Percentiles rank a stretch among this genome's conserved stretches.
phyloP scores from a whole-genome alignment of 2,888 invertebrate species.

The Bombylius discolor region DNA sequence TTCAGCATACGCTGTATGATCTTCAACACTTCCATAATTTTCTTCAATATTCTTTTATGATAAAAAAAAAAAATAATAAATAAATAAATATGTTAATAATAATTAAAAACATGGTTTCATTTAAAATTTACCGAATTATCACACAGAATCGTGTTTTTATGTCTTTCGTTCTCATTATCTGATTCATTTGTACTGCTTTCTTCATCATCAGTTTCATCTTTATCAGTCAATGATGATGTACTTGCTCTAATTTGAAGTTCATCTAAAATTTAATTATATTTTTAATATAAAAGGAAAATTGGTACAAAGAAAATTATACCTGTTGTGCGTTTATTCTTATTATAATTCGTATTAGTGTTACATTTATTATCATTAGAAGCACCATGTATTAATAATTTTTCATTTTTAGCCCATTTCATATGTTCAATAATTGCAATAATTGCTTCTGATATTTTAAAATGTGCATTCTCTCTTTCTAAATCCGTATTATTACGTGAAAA shows the following conservation, averaged over 20 bases:
- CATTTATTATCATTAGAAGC: neutral
- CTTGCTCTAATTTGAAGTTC: neutral
- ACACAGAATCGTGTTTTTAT: neutral
- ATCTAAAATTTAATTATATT: neutral
- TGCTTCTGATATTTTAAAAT: slow-evolving; percentile 72
- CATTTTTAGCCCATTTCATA: slow-evolving; percentile 40
- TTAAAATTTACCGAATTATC: neutral
- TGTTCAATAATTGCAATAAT: slow-evolving; percentile 71
- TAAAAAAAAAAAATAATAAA: no score
- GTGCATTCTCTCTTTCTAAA: slow-evolving; percentile 72
- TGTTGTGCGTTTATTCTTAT: neutral
- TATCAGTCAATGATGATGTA: neutral
- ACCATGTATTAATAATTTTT: neutral
- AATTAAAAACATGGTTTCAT: neutral
- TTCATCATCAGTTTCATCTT: neutral
- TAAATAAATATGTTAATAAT: no score
- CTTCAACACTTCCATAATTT: slow-evolving; percentile 7
- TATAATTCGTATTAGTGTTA: neutral
- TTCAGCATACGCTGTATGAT: slow-evolving; percentile 26
- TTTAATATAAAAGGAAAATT: no score
- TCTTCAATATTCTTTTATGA: neutral
- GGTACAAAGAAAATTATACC: no score
- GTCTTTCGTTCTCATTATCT: neutral
- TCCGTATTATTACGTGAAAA: slow-evolving; percentile 59
- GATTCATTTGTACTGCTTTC: neutral